Percentiles rank a stretch among this genome's conserved stretches.
Evolutionary conservation across 2,797 vertebrate genomes (phyloP).

Genomic region (Crenichthys baileyi): DNA sequence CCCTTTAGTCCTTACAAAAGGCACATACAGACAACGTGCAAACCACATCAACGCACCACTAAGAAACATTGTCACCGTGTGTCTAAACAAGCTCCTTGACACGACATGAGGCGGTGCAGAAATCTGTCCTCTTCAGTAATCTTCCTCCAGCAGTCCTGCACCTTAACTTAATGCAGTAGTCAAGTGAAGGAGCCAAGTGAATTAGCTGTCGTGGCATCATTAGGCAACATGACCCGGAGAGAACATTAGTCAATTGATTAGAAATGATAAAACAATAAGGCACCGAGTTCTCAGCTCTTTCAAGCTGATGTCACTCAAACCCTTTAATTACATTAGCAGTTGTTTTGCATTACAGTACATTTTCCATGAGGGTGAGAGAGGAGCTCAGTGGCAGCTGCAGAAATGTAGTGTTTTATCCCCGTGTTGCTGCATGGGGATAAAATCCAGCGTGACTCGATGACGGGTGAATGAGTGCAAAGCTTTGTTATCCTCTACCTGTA

Average conservation of each 20-base stretch:
- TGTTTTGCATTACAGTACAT: conserved; percentile 75
- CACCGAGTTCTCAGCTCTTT: conserved; percentile 52
- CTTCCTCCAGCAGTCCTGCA: conserved; percentile 50
- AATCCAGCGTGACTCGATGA: conserved; percentile 57
- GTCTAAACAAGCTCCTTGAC: conserved; percentile 47
- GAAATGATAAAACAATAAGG: conserved; percentile 75
- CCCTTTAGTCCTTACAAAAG: conserved; percentile 19
- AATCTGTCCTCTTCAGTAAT: conserved; percentile 69
- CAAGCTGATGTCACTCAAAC: conserved; percentile 72
- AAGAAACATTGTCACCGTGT: conserved; percentile 39
- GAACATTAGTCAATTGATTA: conserved; percentile 74
- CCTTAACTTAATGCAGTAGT: conserved; percentile 68
- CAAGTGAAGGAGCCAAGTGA: conserved; percentile 57
- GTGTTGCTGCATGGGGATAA: conserved; percentile 44
- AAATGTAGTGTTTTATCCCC: conserved; percentile 51
- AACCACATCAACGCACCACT: conserved; percentile 35
- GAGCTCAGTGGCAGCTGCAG: conserved; percentile 59
- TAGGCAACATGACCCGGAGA: conserved; percentile 65
- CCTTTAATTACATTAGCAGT: conserved; percentile 70
- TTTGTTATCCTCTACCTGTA: conserved; percentile 82
- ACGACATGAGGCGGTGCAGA: conserved; percentile 69
- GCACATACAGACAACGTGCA: conserved; percentile 18
- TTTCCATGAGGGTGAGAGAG: conserved; percentile 67
- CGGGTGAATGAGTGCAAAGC: conserved; percentile 61
- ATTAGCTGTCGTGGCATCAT: conserved; percentile 68